Conservation (phyloP, 1,140 invertebrate genomes). For the Brachionus rotundiformis region DNA sequence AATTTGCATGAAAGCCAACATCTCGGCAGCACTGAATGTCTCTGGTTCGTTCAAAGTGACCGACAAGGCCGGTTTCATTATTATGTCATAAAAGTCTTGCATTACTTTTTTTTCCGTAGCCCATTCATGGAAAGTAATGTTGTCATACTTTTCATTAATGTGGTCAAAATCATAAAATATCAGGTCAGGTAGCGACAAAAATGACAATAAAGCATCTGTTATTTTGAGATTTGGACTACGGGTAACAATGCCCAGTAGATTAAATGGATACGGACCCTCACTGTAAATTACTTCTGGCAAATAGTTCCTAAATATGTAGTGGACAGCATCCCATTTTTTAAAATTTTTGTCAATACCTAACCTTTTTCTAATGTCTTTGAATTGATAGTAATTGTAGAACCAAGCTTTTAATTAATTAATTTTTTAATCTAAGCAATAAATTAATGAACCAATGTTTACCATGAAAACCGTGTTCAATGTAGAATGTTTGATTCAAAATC, state of each 20-base stretch:
- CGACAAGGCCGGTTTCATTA: constrained; percentile 51
- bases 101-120: constrained; percentile 25
- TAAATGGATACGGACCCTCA: constrained; percentile 51
- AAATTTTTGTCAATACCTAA: constrained; percentile 52
- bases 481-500: constrained; percentile 48
- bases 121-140: constrained; percentile 51
- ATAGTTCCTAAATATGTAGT: constrained; percentile 52
- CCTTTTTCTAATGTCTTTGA: constrained; percentile 51
- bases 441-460: constrained; percentile 23
- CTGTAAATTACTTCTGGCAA: constrained; percentile 53
- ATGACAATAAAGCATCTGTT: constrained; percentile 8
- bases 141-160: constrained; percentile 50
- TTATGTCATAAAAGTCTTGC: constrained; percentile 52
- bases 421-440: too few species aligned
- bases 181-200: constrained; percentile 26
- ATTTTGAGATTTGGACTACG: constrained; percentile 51
- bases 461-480: constrained; percentile 52
- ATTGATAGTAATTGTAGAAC: constrained; percentile 53
- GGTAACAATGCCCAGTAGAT: constrained; percentile 50
- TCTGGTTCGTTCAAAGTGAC: constrained; percentile 51
- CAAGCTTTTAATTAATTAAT: constrained; percentile 51
- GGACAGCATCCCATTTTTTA: constrained; percentile 42
- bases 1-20: constrained; percentile 52
- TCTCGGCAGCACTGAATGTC: constrained; percentile 53
- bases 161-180: constrained; percentile 46